Evolutionary conservation across 2,797 vertebrate genomes (phyloP).

Genomic region (Oreochromis mossambicus): DNA sequence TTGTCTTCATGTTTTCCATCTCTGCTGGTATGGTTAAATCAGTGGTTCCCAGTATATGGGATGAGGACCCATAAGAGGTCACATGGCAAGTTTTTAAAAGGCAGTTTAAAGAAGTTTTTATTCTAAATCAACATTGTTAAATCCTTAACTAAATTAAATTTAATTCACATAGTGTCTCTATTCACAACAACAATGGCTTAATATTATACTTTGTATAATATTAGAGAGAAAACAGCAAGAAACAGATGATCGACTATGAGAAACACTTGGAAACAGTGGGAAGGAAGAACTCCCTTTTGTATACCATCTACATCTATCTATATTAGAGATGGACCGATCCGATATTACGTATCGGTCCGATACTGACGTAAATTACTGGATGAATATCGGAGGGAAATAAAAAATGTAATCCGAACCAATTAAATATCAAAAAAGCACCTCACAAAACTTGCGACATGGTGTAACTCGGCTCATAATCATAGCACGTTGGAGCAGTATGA

Average conservation of each 20-base stretch:
- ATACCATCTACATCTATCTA: neutral
- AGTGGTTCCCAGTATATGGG: neutral
- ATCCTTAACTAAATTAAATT: neutral
- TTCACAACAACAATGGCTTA: neutral
- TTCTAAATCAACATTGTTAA: neutral
- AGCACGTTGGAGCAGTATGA: no score
- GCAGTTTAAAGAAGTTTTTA: neutral
- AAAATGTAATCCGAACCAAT: no score
- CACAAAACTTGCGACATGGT: no score
- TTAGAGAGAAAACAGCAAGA: neutral
- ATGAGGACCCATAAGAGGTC: neutral
- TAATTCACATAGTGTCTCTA: neutral
- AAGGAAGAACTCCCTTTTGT: neutral
- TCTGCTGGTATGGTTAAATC: neutral
- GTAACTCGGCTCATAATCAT: no score
- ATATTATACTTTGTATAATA: neutral
- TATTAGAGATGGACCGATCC: no score
- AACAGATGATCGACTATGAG: neutral
- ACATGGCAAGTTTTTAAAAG: neutral
- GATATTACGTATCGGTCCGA: no score
- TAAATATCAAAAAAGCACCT: no score
- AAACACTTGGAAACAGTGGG: neutral
- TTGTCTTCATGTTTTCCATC: neutral
- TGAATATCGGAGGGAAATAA: no score
- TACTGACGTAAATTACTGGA: no score